Evolutionary conservation across 1,140 invertebrate species (phyloP), one percentile per base, ranked within the genome.

Genomic region (fruit fly (Drosophila melanogaster)): DNA sequence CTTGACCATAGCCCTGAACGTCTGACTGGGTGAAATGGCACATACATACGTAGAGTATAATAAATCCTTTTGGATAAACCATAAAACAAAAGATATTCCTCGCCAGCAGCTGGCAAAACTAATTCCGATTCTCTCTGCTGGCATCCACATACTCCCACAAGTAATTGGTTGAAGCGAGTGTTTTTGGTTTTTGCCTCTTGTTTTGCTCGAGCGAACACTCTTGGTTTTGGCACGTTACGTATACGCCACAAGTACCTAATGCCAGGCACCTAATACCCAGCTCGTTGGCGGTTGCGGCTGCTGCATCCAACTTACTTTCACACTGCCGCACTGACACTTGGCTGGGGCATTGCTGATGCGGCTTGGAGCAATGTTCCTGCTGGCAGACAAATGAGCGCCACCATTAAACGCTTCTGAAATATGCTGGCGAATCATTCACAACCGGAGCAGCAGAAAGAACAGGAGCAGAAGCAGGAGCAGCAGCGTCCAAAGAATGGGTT

Each of bases 391-490:
- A 86, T 86, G 83, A 87, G 83, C 66, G 86, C 46, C 67, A 65
- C 79, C 75, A 86, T 86, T 87, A 87, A 86, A 86, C 70, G 66
- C 83, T 80, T 71, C 70, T 86, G 79, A 86, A 86, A 86, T 81
- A 86, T 86, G 83, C 83, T 87, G 79, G 83, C 79, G 80, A 86
- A 86, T 86, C 83, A 81, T 66, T 86, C 79, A 86, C 65, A 58
- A 43, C 37, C 54, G 54, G 53, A 59, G 50, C 37, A 51, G 49
- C 38, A 46, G 24, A 0, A 26, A 0, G 24, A 26, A 6, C 24
- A 26, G 24, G 2, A 4, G 24, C 24, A 26, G 24, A 5, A n/a
- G 10, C 12, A 14, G 64, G 43, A 58, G 49, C 43, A 51, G 53
- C 19, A 46, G 50, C 59, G 17, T 35, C 6, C 26, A 17, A 61